phyloP scores from a whole-genome alignment of 2,797 vertebrate genomes.

The Pachyuromys duprasi region DNA sequence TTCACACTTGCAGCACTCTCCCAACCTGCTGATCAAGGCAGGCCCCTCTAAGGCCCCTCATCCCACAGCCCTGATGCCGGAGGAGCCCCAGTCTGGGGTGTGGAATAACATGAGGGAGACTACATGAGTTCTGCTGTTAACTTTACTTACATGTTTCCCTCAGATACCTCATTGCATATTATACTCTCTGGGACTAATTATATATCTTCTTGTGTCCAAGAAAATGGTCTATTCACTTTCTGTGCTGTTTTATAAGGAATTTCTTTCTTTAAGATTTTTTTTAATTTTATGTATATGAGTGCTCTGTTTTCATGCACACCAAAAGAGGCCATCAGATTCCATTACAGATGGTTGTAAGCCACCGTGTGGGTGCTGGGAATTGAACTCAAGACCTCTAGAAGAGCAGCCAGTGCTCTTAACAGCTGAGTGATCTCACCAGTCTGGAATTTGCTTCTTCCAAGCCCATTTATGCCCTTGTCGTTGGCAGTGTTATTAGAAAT shows the following conservation, averaged over 20 bases:
- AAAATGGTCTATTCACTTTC: constrained; percentile 26
- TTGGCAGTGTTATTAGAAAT: neutral
- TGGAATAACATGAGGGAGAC: neutral
- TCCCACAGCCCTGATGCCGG: neutral
- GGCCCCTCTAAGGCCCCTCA: neutral
- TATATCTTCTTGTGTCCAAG: neutral
- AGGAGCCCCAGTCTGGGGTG: neutral
- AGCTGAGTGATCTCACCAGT: too few relatives aligned
- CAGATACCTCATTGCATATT: neutral
- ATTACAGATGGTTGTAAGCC: too few relatives aligned
- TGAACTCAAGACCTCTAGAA: too few relatives aligned
- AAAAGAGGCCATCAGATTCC: too few relatives aligned
- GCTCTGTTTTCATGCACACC: too few relatives aligned
- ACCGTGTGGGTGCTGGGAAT: too few relatives aligned
- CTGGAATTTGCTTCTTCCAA: neutral
- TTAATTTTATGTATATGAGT: too few relatives aligned
- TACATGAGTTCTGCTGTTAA: neutral
- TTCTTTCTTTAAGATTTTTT: too few relatives aligned
- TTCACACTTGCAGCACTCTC: neutral
- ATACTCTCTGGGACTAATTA: neutral
- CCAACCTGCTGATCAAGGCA: neutral
- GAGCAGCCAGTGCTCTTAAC: too few relatives aligned
- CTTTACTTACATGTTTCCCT: neutral
- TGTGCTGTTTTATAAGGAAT: neutral
- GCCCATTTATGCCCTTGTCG: neutral